phyloP scores from a whole-genome alignment of 2,113 vertebrate genomes.

The Epinephelus fuscoguttatus region DNA sequence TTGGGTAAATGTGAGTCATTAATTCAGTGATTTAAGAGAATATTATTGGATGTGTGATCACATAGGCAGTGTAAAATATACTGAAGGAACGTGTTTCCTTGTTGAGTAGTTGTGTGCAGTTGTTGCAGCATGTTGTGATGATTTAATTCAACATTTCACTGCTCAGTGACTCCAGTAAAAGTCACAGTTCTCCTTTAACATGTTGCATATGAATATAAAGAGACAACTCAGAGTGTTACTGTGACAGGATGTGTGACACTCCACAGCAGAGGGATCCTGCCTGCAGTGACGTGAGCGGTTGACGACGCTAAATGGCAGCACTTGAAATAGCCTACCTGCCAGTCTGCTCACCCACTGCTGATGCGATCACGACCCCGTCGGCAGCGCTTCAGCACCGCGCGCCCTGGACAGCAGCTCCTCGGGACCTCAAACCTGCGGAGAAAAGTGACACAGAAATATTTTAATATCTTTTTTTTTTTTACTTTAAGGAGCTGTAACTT shows the following conservation, averaged over 20 bases:
- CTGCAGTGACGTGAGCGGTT: constrained; percentile 77
- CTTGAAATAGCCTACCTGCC: constrained; percentile 78
- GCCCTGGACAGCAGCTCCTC: constrained; percentile 60
- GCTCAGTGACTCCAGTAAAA: not conserved
- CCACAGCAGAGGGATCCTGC: constrained; percentile 8
- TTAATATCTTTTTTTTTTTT: not conserved
- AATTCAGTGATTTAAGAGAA: not conserved
- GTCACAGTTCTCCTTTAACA: not conserved
- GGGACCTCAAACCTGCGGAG: not conserved
- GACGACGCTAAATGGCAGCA: constrained; percentile 79
- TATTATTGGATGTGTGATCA: not conserved
- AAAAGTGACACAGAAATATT: not conserved
- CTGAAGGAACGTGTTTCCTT: not conserved
- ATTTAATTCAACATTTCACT: not conserved
- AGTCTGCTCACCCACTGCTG: constrained; percentile 53
- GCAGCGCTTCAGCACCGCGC: constrained; percentile 63
- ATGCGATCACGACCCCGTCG: constrained; percentile 41
- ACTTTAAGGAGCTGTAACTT: constrained; percentile 19
- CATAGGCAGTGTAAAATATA: not conserved
- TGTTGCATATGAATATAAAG: not conserved
- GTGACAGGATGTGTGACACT: not conserved
- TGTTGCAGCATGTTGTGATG: constrained; percentile 2
- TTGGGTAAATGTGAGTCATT: not conserved
- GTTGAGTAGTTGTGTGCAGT: not conserved
- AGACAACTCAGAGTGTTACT: not conserved